Evolutionary conservation across 2,113 vertebrate species (phyloP).

Genomic region (Neogobius melanostomus): DNA sequence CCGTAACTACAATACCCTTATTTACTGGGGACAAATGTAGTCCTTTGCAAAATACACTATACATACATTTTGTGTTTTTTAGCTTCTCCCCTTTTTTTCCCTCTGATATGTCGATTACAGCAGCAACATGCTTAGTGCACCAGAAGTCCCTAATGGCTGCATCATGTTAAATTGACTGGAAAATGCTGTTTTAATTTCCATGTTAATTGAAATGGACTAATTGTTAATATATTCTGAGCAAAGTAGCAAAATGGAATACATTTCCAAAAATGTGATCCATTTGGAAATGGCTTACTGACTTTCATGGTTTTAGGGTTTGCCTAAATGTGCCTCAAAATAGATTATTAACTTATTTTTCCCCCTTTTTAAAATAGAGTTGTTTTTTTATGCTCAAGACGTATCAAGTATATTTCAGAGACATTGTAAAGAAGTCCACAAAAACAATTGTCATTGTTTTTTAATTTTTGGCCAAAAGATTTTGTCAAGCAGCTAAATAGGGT

Average conservation of each 20-base stretch:
- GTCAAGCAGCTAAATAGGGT: slow-evolving; percentile 91
- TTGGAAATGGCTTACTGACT: slow-evolving; percentile 53
- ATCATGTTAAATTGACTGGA: slow-evolving; percentile 96
- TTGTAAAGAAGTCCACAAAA: slow-evolving; percentile 69
- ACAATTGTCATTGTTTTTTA: slow-evolving; percentile 77
- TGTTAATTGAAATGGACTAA: slow-evolving; percentile 97
- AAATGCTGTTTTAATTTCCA: slow-evolving; percentile 98
- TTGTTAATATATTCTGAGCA: slow-evolving; percentile 86
- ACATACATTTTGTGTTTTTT: background rate
- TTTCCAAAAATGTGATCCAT: slow-evolving; percentile 72
- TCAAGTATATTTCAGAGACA: slow-evolving; percentile 47
- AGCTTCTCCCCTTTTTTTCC: slow-evolving; percentile 20
- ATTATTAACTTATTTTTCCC: slow-evolving; percentile 51
- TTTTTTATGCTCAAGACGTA: slow-evolving; percentile 34
- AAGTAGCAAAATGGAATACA: slow-evolving; percentile 70
- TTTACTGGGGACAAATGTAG: background rate
- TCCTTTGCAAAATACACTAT: background rate
- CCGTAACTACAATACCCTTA: background rate
- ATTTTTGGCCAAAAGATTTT: slow-evolving; percentile 80
- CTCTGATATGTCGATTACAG: slow-evolving; percentile 40
- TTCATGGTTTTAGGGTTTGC: slow-evolving; percentile 36
- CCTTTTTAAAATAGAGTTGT: slow-evolving; percentile 39
- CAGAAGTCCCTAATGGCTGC: slow-evolving; percentile 88
- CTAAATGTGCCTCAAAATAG: slow-evolving; percentile 26
- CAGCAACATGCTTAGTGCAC: slow-evolving; percentile 86